These are phyloP conservation scores for Percopsis transmontana DNA, from an alignment of 2,113 vertebrate species.

Conservation along the genomic window DNA sequence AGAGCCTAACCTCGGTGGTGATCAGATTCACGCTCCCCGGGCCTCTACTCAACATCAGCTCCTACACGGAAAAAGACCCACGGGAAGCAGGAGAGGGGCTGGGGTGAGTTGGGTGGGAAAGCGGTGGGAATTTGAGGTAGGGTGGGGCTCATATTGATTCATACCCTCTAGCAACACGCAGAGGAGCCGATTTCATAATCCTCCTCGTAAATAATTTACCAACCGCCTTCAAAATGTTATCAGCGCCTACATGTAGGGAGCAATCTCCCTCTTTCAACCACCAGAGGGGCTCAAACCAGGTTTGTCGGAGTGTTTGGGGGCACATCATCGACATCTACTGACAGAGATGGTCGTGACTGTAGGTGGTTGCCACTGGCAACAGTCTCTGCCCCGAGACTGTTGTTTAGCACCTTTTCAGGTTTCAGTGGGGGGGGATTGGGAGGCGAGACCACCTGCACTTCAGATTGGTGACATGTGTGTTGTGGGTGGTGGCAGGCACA, in stretches of 20 bases:
- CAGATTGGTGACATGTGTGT: not conserved
- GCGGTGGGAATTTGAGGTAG: not conserved
- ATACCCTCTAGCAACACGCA: conserved; percentile 60
- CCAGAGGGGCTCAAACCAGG: conserved; percentile 24
- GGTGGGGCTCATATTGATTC: conserved; percentile 61
- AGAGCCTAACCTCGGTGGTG: too few relatives aligned
- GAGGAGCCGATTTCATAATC: conserved; percentile 72
- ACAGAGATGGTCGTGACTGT: conserved; percentile 25
- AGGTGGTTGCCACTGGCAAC: conserved; percentile 24
- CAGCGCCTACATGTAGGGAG: conserved; percentile 66
- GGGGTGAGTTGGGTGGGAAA: not conserved
- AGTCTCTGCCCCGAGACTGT: too few relatives aligned
- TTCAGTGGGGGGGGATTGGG: too few relatives aligned
- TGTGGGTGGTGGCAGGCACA: not conserved
- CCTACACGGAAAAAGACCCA: too few relatives aligned
- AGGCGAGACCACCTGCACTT: too few relatives aligned
- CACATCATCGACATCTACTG: conserved; percentile 1
- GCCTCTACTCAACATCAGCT: too few relatives aligned
- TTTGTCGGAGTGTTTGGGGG: not conserved
- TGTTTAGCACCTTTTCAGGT: too few relatives aligned
- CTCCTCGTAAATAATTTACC: conserved; percentile 77
- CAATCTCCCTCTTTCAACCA: conserved; percentile 46
- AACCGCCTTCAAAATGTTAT: conserved; percentile 71
- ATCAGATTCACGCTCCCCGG: too few relatives aligned
- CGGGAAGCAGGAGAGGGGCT: too few relatives aligned